Conservation (phyloP, 2,888 invertebrate genomes). For the Morpho achilles region DNA sequence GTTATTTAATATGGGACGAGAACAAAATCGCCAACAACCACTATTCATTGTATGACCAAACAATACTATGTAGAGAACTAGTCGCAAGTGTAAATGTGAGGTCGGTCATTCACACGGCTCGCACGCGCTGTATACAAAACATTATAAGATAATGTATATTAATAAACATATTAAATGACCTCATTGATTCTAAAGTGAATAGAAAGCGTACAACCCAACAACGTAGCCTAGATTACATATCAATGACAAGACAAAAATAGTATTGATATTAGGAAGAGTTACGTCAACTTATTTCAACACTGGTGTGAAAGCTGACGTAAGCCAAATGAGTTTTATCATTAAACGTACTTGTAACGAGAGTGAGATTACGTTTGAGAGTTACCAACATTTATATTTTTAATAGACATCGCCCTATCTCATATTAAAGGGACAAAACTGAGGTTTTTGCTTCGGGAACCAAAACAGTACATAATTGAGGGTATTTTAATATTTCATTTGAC, state of each 20-base stretch:
- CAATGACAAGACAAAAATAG: conserved; percentile 4
- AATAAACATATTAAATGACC: conserved; percentile 12
- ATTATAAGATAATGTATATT: conserved; percentile 7
- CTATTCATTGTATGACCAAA: conserved; percentile 2
- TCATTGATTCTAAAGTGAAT: conserved; percentile 2
- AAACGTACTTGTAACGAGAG: too few relatives aligned
- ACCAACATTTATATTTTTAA: too few relatives aligned
- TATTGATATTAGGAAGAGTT: not conserved
- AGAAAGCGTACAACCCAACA: conserved; percentile 1
- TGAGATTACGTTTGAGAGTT: too few relatives aligned
- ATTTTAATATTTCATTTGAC: too few relatives aligned
- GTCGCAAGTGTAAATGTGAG: conserved; percentile 31
- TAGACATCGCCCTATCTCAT: too few relatives aligned
- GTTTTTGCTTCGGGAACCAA: too few relatives aligned
- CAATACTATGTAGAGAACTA: conserved; percentile 15
- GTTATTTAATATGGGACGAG: not conserved
- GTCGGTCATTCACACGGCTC: conserved; percentile 42
- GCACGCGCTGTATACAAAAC: conserved; percentile 27
- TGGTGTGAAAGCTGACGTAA: too few relatives aligned
- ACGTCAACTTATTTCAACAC: too few relatives aligned
- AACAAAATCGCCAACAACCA: conserved; percentile 1
- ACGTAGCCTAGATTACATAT: not conserved
- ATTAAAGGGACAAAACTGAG: too few relatives aligned
- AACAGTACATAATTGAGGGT: too few relatives aligned
- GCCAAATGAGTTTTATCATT: too few relatives aligned